Evolutionary conservation across 2,888 invertebrate genomes (phyloP).

Genomic region (Ecdyonurus torrentis): DNA sequence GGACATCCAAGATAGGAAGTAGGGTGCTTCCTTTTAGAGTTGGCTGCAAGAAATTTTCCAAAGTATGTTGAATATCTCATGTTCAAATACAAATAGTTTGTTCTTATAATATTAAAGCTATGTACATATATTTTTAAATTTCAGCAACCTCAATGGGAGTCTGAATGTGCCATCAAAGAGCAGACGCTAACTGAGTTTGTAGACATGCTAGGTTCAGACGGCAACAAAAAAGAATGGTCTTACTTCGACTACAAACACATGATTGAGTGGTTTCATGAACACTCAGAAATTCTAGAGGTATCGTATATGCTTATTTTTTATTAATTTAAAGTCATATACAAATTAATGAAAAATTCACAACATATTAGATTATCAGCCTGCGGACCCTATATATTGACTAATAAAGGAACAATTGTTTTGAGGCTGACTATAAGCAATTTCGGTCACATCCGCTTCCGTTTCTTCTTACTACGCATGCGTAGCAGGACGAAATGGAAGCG

Average conservation of each 20-base stretch:
- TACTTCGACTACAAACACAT: conserved; percentile 79
- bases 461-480: too few relatives aligned
- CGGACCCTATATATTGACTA: neutral
- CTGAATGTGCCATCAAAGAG: conserved; percentile 37
- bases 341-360: too few relatives aligned
- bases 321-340: too few relatives aligned
- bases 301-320: too few relatives aligned
- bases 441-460: too few relatives aligned
- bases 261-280: conserved; percentile 43
- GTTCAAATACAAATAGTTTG: conserved; percentile 13
- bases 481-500: too few relatives aligned
- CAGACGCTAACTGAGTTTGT: conserved; percentile 49
- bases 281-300: conserved; percentile 40
- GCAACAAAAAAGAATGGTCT: conserved; percentile 38
- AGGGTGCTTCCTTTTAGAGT: conserved; percentile 38
- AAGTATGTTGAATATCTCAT: conserved; percentile 17
- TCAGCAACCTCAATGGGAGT: conserved; percentile 66
- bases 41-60: conserved; percentile 25
- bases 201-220: conserved; percentile 6
- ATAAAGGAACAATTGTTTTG: too few relatives aligned
- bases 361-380: too few relatives aligned
- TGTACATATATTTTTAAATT: too few relatives aligned
- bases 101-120: too few relatives aligned
- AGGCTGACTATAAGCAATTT: too few relatives aligned
- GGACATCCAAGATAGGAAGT: conserved; percentile 37